A percentile compares a stretch with the other conserved stretches of the same genome.
Conservation (phyloP, 1,140 invertebrate genomes). For the Trinorchestia longiramus region DNA sequence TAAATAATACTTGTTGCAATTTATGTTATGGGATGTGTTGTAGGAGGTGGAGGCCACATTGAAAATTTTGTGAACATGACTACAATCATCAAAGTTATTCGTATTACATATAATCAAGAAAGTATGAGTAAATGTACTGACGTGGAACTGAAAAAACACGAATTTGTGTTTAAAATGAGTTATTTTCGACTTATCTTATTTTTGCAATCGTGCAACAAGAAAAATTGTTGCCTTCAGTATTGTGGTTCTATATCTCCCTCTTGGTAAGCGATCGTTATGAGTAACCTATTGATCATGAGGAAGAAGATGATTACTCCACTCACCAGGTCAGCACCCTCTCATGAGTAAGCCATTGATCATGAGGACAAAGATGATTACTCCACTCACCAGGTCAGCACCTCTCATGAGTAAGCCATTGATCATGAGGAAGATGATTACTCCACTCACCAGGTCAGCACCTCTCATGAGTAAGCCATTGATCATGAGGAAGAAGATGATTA, state of each 20-base stretch:
- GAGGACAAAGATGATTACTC: conserved; percentile 68
- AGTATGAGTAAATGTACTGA: too few species aligned
- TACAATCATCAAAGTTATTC: too few species aligned
- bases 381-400: conserved; percentile 68
- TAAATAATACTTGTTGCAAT: not conserved
- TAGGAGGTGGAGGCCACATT: not conserved
- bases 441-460: conserved; percentile 9
- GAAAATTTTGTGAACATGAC: not conserved
- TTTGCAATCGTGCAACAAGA: too few species aligned
- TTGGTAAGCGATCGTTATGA: not conserved
- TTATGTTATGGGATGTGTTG: not conserved
- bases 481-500: not conserved
- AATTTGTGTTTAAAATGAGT: too few species aligned
- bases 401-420: conserved; percentile 34
- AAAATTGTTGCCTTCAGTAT: too few species aligned
- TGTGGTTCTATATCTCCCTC: not conserved
- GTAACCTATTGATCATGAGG: conserved; percentile 21
- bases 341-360: conserved; percentile 47
- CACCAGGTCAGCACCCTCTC: conserved; percentile 68
- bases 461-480: conserved; percentile 40
- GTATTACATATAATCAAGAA: too few species aligned
- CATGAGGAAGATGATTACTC: conserved; percentile 13
- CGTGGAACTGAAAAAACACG: too few species aligned
- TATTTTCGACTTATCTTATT: too few species aligned
- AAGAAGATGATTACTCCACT: not conserved